Base-by-base conservation (phyloP, 2,797 vertebrate genomes). In the Nannoperca obscura region DNA sequence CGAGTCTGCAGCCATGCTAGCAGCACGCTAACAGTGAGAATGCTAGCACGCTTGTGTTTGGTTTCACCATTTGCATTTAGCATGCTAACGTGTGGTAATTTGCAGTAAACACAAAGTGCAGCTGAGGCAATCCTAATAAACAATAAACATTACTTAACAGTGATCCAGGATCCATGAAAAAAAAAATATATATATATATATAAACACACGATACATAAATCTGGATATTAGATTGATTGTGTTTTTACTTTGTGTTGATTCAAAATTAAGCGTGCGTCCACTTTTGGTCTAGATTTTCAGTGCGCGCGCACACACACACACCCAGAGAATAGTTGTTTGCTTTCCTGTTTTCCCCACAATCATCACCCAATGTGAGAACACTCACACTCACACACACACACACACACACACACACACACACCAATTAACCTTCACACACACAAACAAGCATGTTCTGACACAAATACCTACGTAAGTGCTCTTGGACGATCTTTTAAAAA, bases 311-410 rank as follows among this genome's bases (percentile, higher is more conserved):
- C 57, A 58, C 38, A 68, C 10, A 75, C 53, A 58, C 8, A 32
- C 38, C 68, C 52, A 36, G 44, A 74, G 80, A 83, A 86, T 61
- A 44, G 74, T 57, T 83, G 85, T 81, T 89, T 88, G 63, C 76
- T 79, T 94, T 94, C 93, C 93, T 95, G 93, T 94, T 94, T 92
- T 91, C 71, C 58, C 22, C 42, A 46, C 61, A 78, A 53, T 75
- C 65, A 78, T 77, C 79, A 87, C 57, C 59, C 64, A 74, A 65
- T 24, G 69, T 76, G 55, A 85, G 34, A 67, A 77, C 81, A 62
- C 76, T n/a, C n/a, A n/a, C n/a, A n/a, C n/a, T n/a, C n/a, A n/a
- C n/a, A n/a, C n/a, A n/a, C n/a, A n/a, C n/a, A n/a, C n/a, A 77
- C 32, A 69, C 74, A 71, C 61, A 74, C 54, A 61, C 50, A 69